Conservation (phyloP, 2,797 vertebrate genomes). For the Cirrhinus mrigala region DNA sequence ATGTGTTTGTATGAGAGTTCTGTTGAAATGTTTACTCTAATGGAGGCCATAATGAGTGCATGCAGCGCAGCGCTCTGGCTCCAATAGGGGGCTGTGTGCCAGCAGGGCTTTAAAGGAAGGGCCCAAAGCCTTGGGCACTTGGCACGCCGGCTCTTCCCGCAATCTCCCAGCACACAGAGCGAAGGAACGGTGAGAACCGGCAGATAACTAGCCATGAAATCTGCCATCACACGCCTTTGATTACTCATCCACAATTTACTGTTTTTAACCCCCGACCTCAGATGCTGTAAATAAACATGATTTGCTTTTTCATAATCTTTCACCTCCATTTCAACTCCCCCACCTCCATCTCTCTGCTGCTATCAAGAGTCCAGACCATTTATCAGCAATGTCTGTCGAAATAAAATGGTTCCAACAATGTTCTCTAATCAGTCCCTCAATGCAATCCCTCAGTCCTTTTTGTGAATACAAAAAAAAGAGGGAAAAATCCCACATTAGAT, state of each 20-base stretch:
- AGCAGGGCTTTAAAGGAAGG: constrained; percentile 77
- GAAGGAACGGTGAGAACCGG: constrained; percentile 74
- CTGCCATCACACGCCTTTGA: constrained; percentile 81
- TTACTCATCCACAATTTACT: constrained; percentile 79
- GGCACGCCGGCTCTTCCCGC: constrained; percentile 73
- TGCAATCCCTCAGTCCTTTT: constrained; percentile 49
- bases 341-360: constrained; percentile 29
- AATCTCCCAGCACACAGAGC: constrained; percentile 75
- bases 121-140: constrained; percentile 77
- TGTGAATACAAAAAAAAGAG: constrained; percentile 29
- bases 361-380: constrained; percentile 60
- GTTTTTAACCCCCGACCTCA: constrained; percentile 76
- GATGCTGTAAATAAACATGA: constrained; percentile 74
- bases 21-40: constrained; percentile 85
- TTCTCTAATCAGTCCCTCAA: constrained; percentile 54
- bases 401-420: constrained; percentile 54
- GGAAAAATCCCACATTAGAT: constrained; percentile 60
- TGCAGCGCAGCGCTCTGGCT: constrained; percentile 76
- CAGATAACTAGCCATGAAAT: constrained; percentile 82
- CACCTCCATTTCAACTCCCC: constrained; percentile 39
- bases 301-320: constrained; percentile 56
- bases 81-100: constrained; percentile 78
- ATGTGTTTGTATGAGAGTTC: constrained; percentile 72
- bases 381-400: constrained; percentile 65
- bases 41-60: constrained; percentile 83